Conservation (phyloP, 2,888 invertebrate species). For the Scaptomyza polygonia region DNA sequence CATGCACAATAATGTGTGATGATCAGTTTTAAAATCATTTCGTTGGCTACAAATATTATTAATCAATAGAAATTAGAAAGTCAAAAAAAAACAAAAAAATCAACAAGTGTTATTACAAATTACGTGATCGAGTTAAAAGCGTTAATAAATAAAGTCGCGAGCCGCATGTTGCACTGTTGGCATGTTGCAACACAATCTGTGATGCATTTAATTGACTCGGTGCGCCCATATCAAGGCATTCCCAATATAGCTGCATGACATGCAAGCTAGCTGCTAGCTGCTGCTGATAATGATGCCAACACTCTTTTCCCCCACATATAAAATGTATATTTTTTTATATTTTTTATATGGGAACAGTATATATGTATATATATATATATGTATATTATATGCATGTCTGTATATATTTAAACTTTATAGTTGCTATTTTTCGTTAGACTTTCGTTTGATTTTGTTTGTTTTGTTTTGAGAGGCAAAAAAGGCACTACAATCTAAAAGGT, state of each 20-base stretch:
- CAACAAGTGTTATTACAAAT: constrained; percentile 26
- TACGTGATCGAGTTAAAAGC: constrained; percentile 27
- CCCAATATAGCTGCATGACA: constrained; percentile 31
- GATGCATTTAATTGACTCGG: constrained; percentile 68
- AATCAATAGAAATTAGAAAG: constrained; percentile 10
- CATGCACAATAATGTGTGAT: constrained; percentile 23
- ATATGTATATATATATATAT: constrained; percentile 1
- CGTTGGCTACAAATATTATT: constrained; percentile 18
- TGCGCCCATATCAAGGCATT: constrained; percentile 36
- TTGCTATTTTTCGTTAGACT: constrained; percentile 40
- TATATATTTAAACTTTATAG: constrained; percentile 59
- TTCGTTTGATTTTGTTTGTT: constrained; percentile 43
- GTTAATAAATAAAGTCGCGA: constrained; percentile 18
- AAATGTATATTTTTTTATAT: constrained; percentile 35
- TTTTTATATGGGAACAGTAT: constrained; percentile 25
- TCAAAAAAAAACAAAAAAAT: no score
- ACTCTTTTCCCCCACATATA: constrained; percentile 38
- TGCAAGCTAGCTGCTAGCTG: constrained; percentile 27
- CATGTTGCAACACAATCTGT: constrained; percentile 30
- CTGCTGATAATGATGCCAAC: constrained; percentile 23
- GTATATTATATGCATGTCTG: constrained; percentile 1
- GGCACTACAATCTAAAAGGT: constrained; percentile 82
- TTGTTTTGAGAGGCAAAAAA: constrained; percentile 77
- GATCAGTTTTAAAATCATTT: constrained; percentile 40
- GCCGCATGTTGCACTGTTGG: constrained; percentile 19